These are phyloP conservation scores for Echinarachnius parma DNA, from an alignment of 53 echinoderm and acorn worm species.

Conservation along the genomic window DNA sequence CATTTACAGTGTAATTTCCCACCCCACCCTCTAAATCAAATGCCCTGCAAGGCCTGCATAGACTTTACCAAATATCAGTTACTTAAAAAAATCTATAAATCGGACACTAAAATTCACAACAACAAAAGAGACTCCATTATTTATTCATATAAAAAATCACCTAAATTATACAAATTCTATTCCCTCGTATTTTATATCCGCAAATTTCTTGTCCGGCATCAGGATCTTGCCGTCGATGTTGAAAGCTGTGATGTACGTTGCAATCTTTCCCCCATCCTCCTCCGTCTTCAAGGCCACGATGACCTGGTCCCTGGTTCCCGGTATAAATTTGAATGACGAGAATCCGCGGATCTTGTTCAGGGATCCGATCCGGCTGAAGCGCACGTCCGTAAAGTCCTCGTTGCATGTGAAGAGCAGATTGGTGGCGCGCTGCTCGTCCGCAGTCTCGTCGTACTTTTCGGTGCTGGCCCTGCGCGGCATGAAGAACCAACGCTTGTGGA, in stretches of 20 bases:
- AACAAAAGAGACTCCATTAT: too few species aligned
- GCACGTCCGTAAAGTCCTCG: constrained; percentile 61
- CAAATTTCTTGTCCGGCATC: constrained; percentile 81
- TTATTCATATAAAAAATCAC: too few species aligned
- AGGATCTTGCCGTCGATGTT: constrained; percentile 78
- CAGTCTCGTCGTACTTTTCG: constrained; percentile 72
- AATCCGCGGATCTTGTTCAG: constrained; percentile 80
- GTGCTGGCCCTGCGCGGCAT: constrained; percentile 85
- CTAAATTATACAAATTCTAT: constrained; percentile 87
- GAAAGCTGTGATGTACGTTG: constrained; percentile 78
- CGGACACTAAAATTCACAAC: too few species aligned
- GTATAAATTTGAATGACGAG: constrained; percentile 92
- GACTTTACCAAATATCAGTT: too few species aligned
- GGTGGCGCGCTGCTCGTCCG: constrained; percentile 89
- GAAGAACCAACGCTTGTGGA: constrained; percentile 93
- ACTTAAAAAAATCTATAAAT: too few species aligned
- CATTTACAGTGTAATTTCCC: too few species aligned
- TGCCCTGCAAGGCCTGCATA: too few species aligned
- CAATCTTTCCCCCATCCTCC: constrained; percentile 88
- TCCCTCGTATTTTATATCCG: constrained; percentile 90
- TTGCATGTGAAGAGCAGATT: constrained; percentile 79
- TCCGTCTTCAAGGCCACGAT: constrained; percentile 91
- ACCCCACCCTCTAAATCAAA: too few species aligned
- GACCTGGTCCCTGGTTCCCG: constrained; percentile 85
- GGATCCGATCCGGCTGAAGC: constrained; percentile 62